phyloP scores from a whole-genome alignment of 2,113 vertebrate species.

The Dryoscopus gambensis region DNA sequence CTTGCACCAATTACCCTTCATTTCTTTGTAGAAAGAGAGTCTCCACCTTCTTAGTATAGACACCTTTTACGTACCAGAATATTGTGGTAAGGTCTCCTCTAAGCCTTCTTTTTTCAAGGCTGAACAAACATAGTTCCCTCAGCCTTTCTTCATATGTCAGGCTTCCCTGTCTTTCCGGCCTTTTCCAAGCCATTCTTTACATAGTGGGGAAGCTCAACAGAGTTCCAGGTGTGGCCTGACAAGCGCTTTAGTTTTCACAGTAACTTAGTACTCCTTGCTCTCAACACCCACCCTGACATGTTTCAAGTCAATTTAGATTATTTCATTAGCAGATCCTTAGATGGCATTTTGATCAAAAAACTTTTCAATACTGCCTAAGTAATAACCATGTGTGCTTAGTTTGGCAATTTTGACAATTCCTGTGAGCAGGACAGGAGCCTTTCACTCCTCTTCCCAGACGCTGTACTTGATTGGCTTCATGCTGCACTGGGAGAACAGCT shows the following conservation, averaged over 20 bases:
- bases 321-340: neutral
- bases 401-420: neutral
- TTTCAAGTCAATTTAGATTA: neutral
- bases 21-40: neutral
- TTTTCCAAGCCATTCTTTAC: neutral
- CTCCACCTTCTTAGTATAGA: neutral
- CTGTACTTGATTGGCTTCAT: neutral
- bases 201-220: neutral
- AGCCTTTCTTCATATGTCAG: neutral
- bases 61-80: neutral
- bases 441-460: neutral
- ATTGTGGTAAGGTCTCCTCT: neutral
- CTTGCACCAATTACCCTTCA: neutral
- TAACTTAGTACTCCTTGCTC: neutral
- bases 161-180: neutral
- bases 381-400: neutral
- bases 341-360: neutral
- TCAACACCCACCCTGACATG: neutral
- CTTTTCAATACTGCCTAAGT: neutral
- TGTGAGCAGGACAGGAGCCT: neutral
- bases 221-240: neutral
- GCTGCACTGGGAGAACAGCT: neutral
- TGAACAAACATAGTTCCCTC: neutral
- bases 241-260: neutral
- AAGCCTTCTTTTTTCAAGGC: neutral